Evolutionary conservation across 2,888 invertebrate genomes (phyloP).

Genomic region (Torymus aiolomorphi): DNA sequence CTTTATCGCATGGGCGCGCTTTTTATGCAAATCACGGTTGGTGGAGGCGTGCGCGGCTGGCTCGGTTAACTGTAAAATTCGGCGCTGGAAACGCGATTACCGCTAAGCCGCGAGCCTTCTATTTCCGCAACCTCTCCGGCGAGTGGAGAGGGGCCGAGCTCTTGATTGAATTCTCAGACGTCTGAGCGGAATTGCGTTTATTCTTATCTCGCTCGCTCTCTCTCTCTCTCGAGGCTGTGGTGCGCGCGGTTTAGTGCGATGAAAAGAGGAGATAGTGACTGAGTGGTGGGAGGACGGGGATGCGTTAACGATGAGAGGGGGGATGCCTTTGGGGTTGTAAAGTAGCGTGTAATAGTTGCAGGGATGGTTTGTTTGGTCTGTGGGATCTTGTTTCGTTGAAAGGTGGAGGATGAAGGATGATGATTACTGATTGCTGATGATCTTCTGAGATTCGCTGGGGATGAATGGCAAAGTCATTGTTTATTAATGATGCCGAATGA

Average conservation of each 20-base stretch:
- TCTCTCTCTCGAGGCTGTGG: background rate
- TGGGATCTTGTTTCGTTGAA: no score
- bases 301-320: no score
- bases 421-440: no score
- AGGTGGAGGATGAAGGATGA: no score
- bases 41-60: conserved; percentile 19
- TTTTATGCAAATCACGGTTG: conserved; percentile 69
- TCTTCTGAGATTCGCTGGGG: no score
- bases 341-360: no score
- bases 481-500: no score
- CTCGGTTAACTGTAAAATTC: conserved; percentile 64
- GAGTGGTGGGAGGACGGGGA: no score
- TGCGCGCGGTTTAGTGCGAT: background rate
- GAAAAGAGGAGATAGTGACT: background rate
- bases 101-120: conserved; percentile 48
- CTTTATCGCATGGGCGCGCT: conserved; percentile 63
- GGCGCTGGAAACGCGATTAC: conserved; percentile 64
- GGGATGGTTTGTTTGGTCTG: no score
- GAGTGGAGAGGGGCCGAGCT: conserved; percentile 31
- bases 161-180: conserved; percentile 55
- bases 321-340: no score
- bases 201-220: conserved; percentile 37
- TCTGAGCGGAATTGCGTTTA: conserved; percentile 47
- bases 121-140: conserved; percentile 54
- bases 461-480: no score